phyloP scores from a whole-genome alignment of 2,888 invertebrate species.

The Agonum fuliginosum region DNA sequence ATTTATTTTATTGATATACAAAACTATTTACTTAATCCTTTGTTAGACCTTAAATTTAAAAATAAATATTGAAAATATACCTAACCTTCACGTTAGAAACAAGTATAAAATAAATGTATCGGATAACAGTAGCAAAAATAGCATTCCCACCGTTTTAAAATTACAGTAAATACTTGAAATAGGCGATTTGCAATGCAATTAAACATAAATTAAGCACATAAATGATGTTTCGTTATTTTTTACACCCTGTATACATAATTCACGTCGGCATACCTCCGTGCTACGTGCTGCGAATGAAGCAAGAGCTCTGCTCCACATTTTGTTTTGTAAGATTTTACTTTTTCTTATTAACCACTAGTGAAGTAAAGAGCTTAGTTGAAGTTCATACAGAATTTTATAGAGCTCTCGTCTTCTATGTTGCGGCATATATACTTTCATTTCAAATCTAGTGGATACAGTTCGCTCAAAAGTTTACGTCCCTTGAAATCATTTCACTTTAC shows the following conservation, averaged over 20 bases:
- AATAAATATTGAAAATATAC: too few relatives aligned
- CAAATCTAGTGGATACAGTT: background rate
- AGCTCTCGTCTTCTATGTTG: constrained; percentile 39
- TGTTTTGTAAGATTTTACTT: constrained; percentile 13
- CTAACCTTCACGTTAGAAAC: too few relatives aligned
- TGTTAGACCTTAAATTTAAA: too few relatives aligned
- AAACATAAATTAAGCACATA: constrained; percentile 34
- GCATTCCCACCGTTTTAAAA: background rate
- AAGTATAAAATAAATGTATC: too few relatives aligned
- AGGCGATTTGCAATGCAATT: constrained; percentile 48
- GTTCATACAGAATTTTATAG: constrained; percentile 51
- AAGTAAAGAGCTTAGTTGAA: constrained; percentile 21
- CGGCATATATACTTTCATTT: constrained; percentile 11
- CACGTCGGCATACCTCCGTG: constrained; percentile 38
- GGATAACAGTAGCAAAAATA: too few relatives aligned
- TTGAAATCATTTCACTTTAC: constrained; percentile 25
- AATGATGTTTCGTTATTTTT: constrained; percentile 13
- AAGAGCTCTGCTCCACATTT: background rate
- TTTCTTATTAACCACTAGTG: constrained; percentile 39
- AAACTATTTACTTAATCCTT: too few relatives aligned
- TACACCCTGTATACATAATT: constrained; percentile 55
- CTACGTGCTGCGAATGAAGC: constrained; percentile 43
- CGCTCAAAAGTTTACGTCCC: constrained; percentile 12
- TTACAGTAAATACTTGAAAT: constrained; percentile 29
- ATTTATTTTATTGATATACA: too few relatives aligned